Percentiles rank a stretch among this genome's conserved stretches.
These are phyloP conservation scores for Ectemnius cavifrons DNA, from an alignment of 2,888 invertebrate genomes.

Conservation along the genomic window DNA sequence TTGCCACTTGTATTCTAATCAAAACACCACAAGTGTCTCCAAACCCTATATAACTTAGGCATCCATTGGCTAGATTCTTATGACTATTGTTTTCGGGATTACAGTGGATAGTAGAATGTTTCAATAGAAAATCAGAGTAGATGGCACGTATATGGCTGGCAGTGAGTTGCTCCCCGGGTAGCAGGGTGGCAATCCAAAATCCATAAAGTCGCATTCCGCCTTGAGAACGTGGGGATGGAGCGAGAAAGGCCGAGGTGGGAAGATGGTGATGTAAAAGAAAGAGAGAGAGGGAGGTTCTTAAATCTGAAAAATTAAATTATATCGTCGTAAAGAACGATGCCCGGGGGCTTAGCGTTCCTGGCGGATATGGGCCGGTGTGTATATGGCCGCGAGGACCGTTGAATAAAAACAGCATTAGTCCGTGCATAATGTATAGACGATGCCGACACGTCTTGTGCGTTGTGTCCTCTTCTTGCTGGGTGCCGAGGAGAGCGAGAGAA, in stretches of 20 bases:
- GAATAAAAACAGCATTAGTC: conserved; percentile 77
- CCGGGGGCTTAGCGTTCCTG: conserved; percentile 70
- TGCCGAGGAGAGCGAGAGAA: no score
- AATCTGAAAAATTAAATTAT: conserved; percentile 78
- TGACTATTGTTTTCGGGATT: no score
- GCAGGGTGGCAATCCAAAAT: conserved; percentile 47
- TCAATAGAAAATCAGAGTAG: background rate
- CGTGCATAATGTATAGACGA: conserved; percentile 76
- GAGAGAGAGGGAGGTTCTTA: conserved; percentile 67
- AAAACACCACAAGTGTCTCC: no score
- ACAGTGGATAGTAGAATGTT: no score
- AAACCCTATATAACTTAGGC: no score
- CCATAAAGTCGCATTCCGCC: conserved; percentile 49
- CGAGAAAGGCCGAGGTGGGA: conserved; percentile 44
- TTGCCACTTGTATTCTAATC: no score
- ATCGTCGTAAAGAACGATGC: conserved; percentile 74
- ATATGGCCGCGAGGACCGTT: conserved; percentile 57
- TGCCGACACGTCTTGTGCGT: conserved; percentile 59
- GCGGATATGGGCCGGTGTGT: conserved; percentile 60
- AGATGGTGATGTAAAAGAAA: conserved; percentile 45
- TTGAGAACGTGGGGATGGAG: conserved; percentile 12
- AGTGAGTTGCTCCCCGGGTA: background rate
- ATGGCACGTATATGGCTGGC: background rate
- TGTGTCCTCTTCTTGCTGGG: background rate
- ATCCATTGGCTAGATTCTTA: no score